Conservation (phyloP, 30 jellyfish, hydroid and myxozoan species). For the Pseudorhiza aurosa region DNA sequence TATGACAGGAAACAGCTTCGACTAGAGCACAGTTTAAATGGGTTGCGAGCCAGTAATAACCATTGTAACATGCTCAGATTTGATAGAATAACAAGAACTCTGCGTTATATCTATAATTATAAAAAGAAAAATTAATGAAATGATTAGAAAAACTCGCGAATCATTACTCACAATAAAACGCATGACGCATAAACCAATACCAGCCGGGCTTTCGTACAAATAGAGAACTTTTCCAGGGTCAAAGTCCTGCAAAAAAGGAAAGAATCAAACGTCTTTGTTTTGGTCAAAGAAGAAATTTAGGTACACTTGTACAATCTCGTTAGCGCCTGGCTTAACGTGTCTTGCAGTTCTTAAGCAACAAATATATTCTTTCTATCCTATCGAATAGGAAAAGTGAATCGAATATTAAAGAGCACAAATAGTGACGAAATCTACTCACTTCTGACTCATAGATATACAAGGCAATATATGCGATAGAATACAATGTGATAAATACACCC, state of each 20-base stretch:
- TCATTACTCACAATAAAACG: slow-evolving; percentile 77
- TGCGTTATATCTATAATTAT: no score
- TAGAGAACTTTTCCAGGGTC: slow-evolving; percentile 97
- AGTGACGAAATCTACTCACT: slow-evolving; percentile 51
- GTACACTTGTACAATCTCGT: no score
- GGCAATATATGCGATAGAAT: slow-evolving; percentile 73
- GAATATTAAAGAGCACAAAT: neutral
- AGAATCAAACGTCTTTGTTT: neutral
- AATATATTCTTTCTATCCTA: neutral
- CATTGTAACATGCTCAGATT: no score
- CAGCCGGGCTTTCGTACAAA: slow-evolving; percentile 97
- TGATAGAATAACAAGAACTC: no score
- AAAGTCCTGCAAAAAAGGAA: slow-evolving; percentile 64
- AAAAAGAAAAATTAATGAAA: no score
- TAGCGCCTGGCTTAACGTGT: no score
- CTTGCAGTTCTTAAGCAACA: neutral
- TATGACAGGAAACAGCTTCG: no score
- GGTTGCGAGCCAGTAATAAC: no score
- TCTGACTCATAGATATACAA: slow-evolving; percentile 90
- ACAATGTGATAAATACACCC: slow-evolving; percentile 84
- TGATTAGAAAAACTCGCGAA: no score
- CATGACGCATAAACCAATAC: slow-evolving; percentile 84
- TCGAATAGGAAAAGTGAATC: neutral
- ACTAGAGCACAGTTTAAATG: no score
- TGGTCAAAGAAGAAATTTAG: neutral